Conservation (phyloP, 2,113 vertebrate genomes). For the Cathartes aura region DNA sequence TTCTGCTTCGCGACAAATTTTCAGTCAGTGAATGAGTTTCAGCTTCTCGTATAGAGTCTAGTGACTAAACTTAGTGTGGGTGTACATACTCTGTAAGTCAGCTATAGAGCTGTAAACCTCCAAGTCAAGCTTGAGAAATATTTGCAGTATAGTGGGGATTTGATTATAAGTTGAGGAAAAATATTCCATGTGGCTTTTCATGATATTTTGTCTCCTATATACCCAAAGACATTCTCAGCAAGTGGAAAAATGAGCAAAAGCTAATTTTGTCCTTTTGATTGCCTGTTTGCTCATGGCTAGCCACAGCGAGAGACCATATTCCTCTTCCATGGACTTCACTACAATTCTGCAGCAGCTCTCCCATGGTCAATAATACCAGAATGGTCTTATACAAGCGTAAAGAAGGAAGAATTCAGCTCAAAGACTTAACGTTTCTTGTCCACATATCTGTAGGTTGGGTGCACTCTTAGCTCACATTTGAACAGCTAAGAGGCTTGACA, state of each 20-base stretch:
- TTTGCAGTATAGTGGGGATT: background rate
- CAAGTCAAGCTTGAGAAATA: slow-evolving; percentile 13
- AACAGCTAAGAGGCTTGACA: background rate
- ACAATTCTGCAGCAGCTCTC: background rate
- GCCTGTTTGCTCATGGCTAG: background rate
- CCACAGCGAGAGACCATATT: background rate
- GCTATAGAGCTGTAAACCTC: background rate
- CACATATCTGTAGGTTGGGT: background rate
- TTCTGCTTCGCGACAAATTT: background rate
- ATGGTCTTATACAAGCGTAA: background rate
- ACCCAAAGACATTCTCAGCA: background rate
- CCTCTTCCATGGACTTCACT: background rate
- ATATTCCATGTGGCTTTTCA: background rate
- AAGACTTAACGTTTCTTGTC: background rate
- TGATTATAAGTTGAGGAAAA: background rate
- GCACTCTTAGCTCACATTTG: background rate
- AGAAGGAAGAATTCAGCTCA: background rate
- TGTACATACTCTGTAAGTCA: background rate
- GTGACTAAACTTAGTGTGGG: background rate
- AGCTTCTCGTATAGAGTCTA: background rate
- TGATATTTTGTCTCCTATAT: background rate
- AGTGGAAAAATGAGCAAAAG: background rate
- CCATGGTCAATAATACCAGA: background rate
- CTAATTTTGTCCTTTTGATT: background rate
- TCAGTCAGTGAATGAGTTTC: background rate